Evolutionary conservation across 2,113 vertebrate genomes (phyloP), one percentile per base, ranked within the genome.

Genomic region (Marmota monax): DNA sequence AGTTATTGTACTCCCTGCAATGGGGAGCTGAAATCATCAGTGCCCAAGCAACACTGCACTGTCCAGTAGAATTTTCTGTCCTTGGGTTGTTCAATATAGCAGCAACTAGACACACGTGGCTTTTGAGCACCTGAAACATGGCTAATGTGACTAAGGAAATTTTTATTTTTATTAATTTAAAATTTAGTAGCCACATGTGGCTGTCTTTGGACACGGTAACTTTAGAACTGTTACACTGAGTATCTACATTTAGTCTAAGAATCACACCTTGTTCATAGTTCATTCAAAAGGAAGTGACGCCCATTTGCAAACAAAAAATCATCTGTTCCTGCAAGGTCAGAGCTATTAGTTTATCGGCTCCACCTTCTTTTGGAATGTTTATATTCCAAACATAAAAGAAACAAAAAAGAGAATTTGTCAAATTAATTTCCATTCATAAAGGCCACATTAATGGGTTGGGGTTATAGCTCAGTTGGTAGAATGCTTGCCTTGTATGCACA

Each of bases 161-260:
- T 93, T 69, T 56, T 16, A n/a, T 51, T 82, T 88, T 86, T 92
- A 88, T 88, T 88, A 13, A 95, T 88, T 95, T 90, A 80, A 95
- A 86, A 93, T 51, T 74, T 63, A 93, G 32, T 90, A 96, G 45
- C 42, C 29, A 84, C 45, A 65, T 56, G 14, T 82, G 34, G 27
- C 63, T 92, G 42, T 56, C 72, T 39, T 2, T 88, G 16, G 51
- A 73, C 16, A 86, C 32, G 88, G n/a, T 5, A 48, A 92, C 29
- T 74, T 70, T 23, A 72, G 18, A 95, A 20, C 70, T 74, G 22
- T 76, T 86, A 67, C 23, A 87, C 27, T 51, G 10, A 51, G 48
- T 51, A 51, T 13, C 48, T 45, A 45, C 45, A 45, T 45, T 69
- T 79, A 95, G n/a, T 84, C 69, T 85, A 85, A 92, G 77, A 65